phyloP scores from a whole-genome alignment of 2,888 invertebrate species.

The Cybosia mesomella region DNA sequence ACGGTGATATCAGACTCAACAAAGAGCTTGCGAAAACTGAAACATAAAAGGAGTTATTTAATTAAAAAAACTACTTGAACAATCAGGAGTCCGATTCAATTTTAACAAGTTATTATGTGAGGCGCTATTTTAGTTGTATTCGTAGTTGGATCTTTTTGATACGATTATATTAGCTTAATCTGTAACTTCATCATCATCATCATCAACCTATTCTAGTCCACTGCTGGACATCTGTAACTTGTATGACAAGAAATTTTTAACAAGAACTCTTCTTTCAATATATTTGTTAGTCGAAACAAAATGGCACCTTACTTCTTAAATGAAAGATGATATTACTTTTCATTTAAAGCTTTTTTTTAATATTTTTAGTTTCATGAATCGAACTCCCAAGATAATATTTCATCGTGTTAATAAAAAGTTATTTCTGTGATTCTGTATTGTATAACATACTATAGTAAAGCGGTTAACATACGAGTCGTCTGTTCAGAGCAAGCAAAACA shows the following conservation, averaged over 20 bases:
- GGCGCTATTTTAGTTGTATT: background rate
- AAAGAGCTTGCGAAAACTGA: constrained; percentile 96
- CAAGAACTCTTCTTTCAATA: background rate
- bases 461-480: background rate
- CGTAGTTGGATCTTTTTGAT: background rate
- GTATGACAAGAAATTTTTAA: background rate
- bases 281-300: background rate
- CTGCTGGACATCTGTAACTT: background rate
- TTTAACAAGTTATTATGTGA: background rate
- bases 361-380: background rate
- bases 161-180: no score
- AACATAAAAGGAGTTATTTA: constrained; percentile 16
- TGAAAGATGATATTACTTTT: background rate
- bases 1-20: constrained; percentile 91
- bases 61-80: background rate
- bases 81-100: background rate
- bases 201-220: no score
- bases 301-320: background rate
- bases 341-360: background rate
- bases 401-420: background rate
- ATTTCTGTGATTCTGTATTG: background rate
- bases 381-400: background rate
- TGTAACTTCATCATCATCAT: no score
- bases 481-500: background rate
- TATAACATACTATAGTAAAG: background rate